Percentiles rank a stretch among this genome's conserved stretches.
Conservation (phyloP, 2,113 vertebrate genomes). For the Antechinus flavipes region DNA sequence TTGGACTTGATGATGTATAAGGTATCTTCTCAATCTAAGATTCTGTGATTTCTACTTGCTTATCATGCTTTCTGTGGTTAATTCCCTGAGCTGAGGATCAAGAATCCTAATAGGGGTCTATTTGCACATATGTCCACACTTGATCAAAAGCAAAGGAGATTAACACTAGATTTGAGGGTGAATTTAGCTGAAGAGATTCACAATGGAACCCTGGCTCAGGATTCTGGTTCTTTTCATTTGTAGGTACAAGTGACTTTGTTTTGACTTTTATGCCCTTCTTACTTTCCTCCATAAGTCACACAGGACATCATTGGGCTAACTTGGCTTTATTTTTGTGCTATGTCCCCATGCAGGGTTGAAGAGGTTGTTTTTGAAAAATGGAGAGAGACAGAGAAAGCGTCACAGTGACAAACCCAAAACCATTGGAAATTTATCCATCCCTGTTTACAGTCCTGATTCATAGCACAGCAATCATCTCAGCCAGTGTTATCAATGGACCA, state of each 20-base stretch:
- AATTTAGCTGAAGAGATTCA: neutral
- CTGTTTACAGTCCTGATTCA: slow-evolving; percentile 42
- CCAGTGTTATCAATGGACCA: slow-evolving; percentile 67
- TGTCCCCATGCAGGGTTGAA: neutral
- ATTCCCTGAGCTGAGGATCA: neutral
- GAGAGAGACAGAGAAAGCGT: slow-evolving; percentile 9
- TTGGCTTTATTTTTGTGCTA: neutral
- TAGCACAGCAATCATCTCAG: neutral
- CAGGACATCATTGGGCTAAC: neutral
- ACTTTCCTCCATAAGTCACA: neutral
- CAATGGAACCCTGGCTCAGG: neutral
- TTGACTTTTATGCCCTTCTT: neutral
- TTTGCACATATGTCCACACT: neutral
- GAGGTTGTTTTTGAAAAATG: neutral
- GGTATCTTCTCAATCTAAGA: neutral
- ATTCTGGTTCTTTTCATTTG: neutral
- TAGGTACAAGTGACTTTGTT: neutral
- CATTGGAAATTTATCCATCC: slow-evolving; percentile 44
- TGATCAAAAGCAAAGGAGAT: neutral
- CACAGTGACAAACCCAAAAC: neutral
- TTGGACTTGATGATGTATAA: neutral
- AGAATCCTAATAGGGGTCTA: neutral
- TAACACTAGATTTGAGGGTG: neutral
- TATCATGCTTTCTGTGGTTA: neutral
- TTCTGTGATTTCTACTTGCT: neutral